Conservation (phyloP, 2,113 vertebrate species). For the Telmatochromis brachygnathus region DNA sequence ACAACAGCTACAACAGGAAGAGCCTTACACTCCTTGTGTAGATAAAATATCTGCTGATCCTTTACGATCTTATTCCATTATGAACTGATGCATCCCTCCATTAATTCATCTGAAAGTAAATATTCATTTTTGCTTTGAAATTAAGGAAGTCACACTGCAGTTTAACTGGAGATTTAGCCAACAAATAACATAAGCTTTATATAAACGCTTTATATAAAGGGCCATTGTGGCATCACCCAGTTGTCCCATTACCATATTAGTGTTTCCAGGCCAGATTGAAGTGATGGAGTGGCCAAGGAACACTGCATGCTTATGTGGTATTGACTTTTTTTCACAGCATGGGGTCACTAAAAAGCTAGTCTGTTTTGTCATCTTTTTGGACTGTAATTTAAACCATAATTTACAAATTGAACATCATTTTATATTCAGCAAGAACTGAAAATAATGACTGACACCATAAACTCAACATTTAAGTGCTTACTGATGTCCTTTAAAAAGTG, state of each 20-base stretch:
- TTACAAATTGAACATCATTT: neutral
- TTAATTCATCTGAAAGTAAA: neutral
- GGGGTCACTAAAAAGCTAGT: neutral
- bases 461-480: neutral
- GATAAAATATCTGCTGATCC: neutral
- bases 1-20: neutral
- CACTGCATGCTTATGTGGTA: neutral
- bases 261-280: neutral
- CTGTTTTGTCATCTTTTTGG: neutral
- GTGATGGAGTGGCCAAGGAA: neutral
- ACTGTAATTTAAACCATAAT: neutral
- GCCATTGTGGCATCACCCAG: neutral
- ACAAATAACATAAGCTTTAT: neutral
- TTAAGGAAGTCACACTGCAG: neutral
- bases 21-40: neutral
- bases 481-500: neutral
- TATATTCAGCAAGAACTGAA: neutral
- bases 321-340: neutral
- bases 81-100: neutral
- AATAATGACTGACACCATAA: neutral
- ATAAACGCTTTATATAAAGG: neutral
- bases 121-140: neutral
- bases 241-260: neutral
- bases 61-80: neutral
- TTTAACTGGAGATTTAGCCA: neutral